Evolutionary conservation across 2,113 vertebrate genomes (phyloP), one percentile per base, ranked within the genome.

Genomic region (Alligator mississippiensis): DNA sequence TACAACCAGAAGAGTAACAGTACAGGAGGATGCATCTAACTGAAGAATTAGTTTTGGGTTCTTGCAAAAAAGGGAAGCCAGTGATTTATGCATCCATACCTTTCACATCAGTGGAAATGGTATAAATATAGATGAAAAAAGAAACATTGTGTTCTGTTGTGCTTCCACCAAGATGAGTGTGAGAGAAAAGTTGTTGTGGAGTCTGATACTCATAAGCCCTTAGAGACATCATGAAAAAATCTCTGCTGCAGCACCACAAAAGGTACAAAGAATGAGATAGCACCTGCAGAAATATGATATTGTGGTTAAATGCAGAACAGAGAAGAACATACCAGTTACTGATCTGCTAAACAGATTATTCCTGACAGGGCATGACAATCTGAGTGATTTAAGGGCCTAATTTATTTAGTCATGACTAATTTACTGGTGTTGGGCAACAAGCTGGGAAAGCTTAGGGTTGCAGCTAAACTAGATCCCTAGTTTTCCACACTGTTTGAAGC

Each of bases 391-490:
- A 94, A 95, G 90, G 59, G 82, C 80, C 38, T 93, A 82, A 85
- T 80, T 95, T 28, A 75, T 25, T 55, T 84, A 94, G 84, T 84
- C 64, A 62, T 11, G 15, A 82, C 78, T 90, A 79, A 95, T 87
- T 95, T 90, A 89, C 58, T 86, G 82, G 25, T 64, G 55, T 89
- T 85, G 93, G 92, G 86, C 24, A 84, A 80, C 72, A 92, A 83
- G 84, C 5, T 84, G 61, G 89, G 21, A 90, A 83, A 94, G 92
- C 13, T 87, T 76, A 58, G 0, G 1, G 60, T 2, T 82, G 24
- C 28, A 88, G 62, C 55, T 78, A 80, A 86, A 81, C 70, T 95
- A 86, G 81, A 76, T 54, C 22, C 34, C 74, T 47, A 77, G 57
- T 90, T 83, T 93, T 27, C 62, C 57, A 62, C 5, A 9, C 3